A percentile compares a stretch with the other conserved stretches of the same genome.
phyloP scores from a whole-genome alignment of 2,888 invertebrate genomes.

The Hoplodrina blanda region DNA sequence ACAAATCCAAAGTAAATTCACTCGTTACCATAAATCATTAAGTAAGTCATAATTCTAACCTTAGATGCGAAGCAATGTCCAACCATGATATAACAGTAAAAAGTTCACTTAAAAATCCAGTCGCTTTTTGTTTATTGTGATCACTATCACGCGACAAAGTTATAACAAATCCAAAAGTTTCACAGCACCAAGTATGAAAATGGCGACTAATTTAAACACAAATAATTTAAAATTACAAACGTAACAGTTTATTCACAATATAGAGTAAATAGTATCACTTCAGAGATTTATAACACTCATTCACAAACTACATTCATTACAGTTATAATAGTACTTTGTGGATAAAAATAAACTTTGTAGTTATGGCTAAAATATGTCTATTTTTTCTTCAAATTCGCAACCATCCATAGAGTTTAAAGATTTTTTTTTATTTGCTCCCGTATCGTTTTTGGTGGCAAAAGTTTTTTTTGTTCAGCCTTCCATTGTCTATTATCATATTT shows the following conservation, averaged over 20 bases:
- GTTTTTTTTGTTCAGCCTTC: slow-evolving; percentile 41
- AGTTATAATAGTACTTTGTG: slow-evolving; percentile 43
- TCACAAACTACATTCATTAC: slow-evolving; percentile 59
- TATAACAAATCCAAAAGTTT: slow-evolving; percentile 66
- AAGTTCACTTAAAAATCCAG: slow-evolving; percentile 57
- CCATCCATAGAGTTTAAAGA: slow-evolving; percentile 60
- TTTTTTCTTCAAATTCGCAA: slow-evolving; percentile 63
- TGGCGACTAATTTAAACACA: slow-evolving; percentile 73
- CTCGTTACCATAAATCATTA: slow-evolving; percentile 4
- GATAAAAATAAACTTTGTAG: slow-evolving; percentile 66
- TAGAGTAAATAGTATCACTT: slow-evolving; percentile 49
- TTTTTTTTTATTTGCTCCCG: slow-evolving; percentile 43
- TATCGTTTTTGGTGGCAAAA: slow-evolving; percentile 40
- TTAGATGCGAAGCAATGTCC: slow-evolving; percentile 71
- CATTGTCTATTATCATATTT: slow-evolving; percentile 13
- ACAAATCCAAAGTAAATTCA: slow-evolving; percentile 2
- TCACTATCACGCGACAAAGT: slow-evolving; percentile 56
- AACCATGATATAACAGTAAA: slow-evolving; percentile 70
- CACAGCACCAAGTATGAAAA: slow-evolving; percentile 73
- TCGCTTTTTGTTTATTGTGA: slow-evolving; percentile 39
- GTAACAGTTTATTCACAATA: slow-evolving; percentile 49
- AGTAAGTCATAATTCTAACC: slow-evolving; percentile 65
- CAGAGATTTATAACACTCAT: slow-evolving; percentile 50
- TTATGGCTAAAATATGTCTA: slow-evolving; percentile 46
- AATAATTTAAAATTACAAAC: slow-evolving; percentile 56